Base-by-base conservation (phyloP, 2,113 vertebrate genomes). In the Notechis scutatus region DNA sequence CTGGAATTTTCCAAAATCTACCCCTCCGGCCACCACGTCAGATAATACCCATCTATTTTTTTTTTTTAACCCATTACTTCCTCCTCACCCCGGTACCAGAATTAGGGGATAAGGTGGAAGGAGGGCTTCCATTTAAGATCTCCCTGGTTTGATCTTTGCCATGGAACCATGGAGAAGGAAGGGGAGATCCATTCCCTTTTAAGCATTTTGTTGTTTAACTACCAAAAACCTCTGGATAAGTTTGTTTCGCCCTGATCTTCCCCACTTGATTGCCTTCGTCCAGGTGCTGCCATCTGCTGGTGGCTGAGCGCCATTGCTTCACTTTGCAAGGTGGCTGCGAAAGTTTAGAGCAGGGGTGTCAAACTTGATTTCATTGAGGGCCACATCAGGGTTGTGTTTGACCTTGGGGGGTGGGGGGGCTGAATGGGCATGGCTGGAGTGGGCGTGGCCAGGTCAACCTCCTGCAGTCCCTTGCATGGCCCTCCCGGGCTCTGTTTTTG, bases 201-300 rank as follows among this genome's bases (percentile, higher is more conserved):
- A 21, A 57, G 5, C 47, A 0, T 1, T 0, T 5, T 1, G 1
- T 61, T 34, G 5, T 52, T 20, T 47, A 0, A 21, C 74, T 4
- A 20, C 29, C 34, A n/a, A 24, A 39, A 26, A 39, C n/a, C 12
- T 10, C 0, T 42, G 2, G 5, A 86, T 50, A 56, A 29, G 4
- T 85, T 29, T 0, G 18, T 34, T 88, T 55, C 9, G 0, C 18
- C 81, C 85, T 50, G 94, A 88, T 85, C 69, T 92, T 94, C 1
- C 21, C 4, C 85, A 89, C 5, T 89, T 74, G 45, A 93, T 18
- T 64, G 95, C 94, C 0, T 96, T 94, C 94, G 94, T 95, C 93
- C 23, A 95, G 94, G 93, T 97, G 95, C 96, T 96, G 96, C 96
- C 97, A 97, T 94, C 96, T 91, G 95, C 96, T 97, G 97, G 96